Base-by-base conservation (phyloP, 92 coral and sea anemone genomes). In the Scolanthus callimorphus region DNA sequence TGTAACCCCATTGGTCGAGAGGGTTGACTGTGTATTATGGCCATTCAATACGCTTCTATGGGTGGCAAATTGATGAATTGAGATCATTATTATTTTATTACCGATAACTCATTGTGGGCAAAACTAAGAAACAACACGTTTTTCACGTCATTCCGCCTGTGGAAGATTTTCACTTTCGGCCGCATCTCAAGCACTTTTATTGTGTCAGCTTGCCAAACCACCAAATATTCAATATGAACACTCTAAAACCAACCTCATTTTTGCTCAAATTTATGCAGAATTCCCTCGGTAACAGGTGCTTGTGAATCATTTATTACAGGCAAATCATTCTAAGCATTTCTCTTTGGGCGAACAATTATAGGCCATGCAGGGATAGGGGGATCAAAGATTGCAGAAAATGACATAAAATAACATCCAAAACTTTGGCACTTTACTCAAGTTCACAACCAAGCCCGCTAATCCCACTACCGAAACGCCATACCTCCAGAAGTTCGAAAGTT, bases 11-110 rank as follows among this genome's bases (percentile, higher is more conserved):
- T 34, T 34, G 41, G 41, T 34, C 15, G 41, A 6, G 15, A 15
- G 15, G 41, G 6, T 34, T 34, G 41, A 6, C 41, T 34, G 6
- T 6, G 41, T 15, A 34, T 34, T 34, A 6, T 34, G 6, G 6
- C 41, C 41, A 34, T 34, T 34, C 41, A 34, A 15, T 6, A 34
- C 8, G 41, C 41, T 34, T 34, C 6, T 15, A 34, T 34, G 41
- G 52, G 17, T 9, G 52, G 8, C 17, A 20, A 46, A 19, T 46
- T 46, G 52, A 46, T 46, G 52, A 46, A 46, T 46, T 46, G 79
- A 63, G 59, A 63, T 87, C 90, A 87, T 87, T 78, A 87, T 66
- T 87, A 83, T 87, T 87, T 83, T 59, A 87, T 87, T 71, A 68
- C 74, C 62, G 63, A 80, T 71, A 78, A 78, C 66, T 57, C 77